phyloP scores from a whole-genome alignment of 2,113 vertebrate genomes.

The Pseudopodoces humilis region DNA sequence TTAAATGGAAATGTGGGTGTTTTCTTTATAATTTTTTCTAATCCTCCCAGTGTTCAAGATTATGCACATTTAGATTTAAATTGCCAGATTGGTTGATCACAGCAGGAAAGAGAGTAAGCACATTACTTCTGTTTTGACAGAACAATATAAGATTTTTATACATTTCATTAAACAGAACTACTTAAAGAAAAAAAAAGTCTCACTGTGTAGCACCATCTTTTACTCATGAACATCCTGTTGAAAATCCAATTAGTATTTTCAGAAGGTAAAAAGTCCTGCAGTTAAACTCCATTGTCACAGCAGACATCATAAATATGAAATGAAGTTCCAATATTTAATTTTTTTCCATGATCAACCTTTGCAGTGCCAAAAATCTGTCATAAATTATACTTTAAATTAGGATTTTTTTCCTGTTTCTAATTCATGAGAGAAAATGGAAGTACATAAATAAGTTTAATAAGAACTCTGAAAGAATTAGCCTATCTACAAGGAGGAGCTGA shows the following conservation, averaged over 20 bases:
- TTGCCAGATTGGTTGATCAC: slow-evolving; percentile 61
- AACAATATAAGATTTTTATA: slow-evolving; percentile 60
- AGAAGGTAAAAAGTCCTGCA: slow-evolving; percentile 15
- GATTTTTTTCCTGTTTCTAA: background rate
- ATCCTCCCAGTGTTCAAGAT: slow-evolving; percentile 45
- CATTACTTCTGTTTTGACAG: slow-evolving; percentile 70
- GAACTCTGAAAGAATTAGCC: background rate
- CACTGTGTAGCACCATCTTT: slow-evolving; percentile 16
- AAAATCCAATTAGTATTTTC: slow-evolving; percentile 43
- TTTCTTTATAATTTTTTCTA: slow-evolving; percentile 25
- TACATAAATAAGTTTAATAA: background rate
- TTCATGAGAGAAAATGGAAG: background rate
- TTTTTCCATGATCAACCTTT: background rate
- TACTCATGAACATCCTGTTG: slow-evolving; percentile 27
- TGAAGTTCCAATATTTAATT: background rate
- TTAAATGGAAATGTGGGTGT: slow-evolving; percentile 47
- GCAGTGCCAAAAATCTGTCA: slow-evolving; percentile 3
- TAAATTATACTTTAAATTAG: slow-evolving; percentile 34
- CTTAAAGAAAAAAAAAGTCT: slow-evolving; percentile 28
- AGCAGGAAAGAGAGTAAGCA: slow-evolving; percentile 64
- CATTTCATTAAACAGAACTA: slow-evolving; percentile 60
- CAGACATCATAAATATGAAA: background rate
- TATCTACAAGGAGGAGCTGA: background rate
- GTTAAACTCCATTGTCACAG: slow-evolving; percentile 8
- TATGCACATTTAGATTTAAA: slow-evolving; percentile 71